These are phyloP conservation scores for Chinchilla lanigera DNA, from an alignment of 2,113 vertebrate genomes.

Conservation along the genomic window DNA sequence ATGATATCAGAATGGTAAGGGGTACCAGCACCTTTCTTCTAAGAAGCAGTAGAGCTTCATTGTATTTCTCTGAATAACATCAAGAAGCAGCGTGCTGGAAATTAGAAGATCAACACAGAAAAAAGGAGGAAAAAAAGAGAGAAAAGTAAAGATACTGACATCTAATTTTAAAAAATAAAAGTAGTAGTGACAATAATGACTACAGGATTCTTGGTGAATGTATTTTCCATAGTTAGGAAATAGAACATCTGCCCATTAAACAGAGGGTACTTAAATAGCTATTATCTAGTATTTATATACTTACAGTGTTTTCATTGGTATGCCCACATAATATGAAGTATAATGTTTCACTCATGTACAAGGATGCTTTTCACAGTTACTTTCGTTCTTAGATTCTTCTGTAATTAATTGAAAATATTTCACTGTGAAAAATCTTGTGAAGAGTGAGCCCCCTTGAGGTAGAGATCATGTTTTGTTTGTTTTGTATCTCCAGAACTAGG, in stretches of 20 bases:
- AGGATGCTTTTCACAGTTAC: constrained; percentile 14
- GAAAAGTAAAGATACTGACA: neutral
- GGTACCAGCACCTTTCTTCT: neutral
- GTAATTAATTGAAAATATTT: neutral
- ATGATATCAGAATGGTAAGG: neutral
- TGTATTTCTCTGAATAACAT: neutral
- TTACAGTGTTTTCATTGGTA: constrained; percentile 6
- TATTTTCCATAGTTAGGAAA: constrained; percentile 29
- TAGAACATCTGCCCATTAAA: neutral
- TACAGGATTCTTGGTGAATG: neutral
- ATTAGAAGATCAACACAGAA: constrained; percentile 4
- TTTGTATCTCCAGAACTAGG: constrained; percentile 20
- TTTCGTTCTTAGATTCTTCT: constrained; percentile 21
- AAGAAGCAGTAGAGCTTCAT: neutral
- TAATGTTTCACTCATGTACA: constrained; percentile 31
- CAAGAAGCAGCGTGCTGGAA: neutral
- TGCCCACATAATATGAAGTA: neutral
- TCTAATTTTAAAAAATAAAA: neutral
- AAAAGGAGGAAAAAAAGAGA: neutral
- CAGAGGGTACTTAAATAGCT: constrained; percentile 24
- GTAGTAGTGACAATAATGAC: neutral
- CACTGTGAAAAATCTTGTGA: neutral
- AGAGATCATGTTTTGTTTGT: constrained; percentile 28
- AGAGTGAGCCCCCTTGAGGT: neutral
- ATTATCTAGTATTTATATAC: neutral